Base-by-base conservation (phyloP, 2,797 vertebrate species). In the Morus bassanus region DNA sequence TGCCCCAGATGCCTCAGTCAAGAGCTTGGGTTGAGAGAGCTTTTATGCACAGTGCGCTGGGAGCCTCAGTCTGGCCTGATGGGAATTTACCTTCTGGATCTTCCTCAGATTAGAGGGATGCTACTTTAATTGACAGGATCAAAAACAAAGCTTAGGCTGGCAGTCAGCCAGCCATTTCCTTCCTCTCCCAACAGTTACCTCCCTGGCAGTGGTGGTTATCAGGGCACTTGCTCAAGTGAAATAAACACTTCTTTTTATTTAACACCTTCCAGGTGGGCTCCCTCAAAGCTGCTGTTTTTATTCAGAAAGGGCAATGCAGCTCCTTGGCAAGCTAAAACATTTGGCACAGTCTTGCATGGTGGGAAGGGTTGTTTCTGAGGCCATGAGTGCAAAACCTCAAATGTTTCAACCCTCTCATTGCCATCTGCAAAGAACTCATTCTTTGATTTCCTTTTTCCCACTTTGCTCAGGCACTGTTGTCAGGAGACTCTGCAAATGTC, bases 401-500 rank as follows among this genome's bases (percentile, higher is more conserved):
- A 18, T 68, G 60, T 74, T 69, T 75, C 27, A 76, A 63, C 13
- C 23, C n/a, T 41, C 60, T 86, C 45, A 18, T 53, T 88, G 79
- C 65, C 83, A 35, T 64, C 60, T 89, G 72, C 72, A 77, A 91
- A 91, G 87, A 93, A 77, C 21, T 84, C 3, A 4, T 84, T 92
- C 87, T 93, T 89, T 91, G 86, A 74, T 94, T 80, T 96, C 70
- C 50, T 90, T 85, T 84, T 17, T 56, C 85, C 65, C 59, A 31
- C 10, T 70, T 65, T 54, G 57, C 77, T 70, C 2, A 18, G 90
- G 69, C 78, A 72, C 69, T 96, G 90, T 91, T 97, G 91, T 86
- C 89, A 46, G 79, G 73, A 72, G 91, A 91, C 46, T 60, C 91
- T 91, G 96, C 75, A 97, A 98, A 98, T 98, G 97, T 98, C 97